phyloP scores from a whole-genome alignment of 30 jellyfish, hydroid and myxozoan genomes.

The Haliclystus octoradiatus region DNA sequence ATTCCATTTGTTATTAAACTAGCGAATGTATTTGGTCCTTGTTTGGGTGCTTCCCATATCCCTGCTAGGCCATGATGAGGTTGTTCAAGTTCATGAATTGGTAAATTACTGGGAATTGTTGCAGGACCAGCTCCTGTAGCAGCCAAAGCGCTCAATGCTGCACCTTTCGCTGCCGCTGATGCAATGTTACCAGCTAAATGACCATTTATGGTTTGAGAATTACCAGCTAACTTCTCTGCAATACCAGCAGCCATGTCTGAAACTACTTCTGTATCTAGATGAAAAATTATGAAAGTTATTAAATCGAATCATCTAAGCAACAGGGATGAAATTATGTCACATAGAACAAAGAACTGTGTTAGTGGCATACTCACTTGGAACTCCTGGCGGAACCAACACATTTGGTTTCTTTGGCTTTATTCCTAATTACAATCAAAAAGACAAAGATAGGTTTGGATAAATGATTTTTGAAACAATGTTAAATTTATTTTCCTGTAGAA shows the following conservation, averaged over 20 bases:
- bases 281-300: too few relatives aligned
- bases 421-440: too few relatives aligned
- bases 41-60: slow-evolving; percentile 1
- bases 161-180: slow-evolving; percentile 9
- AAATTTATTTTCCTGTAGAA: too few relatives aligned
- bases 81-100: background rate
- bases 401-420: too few relatives aligned
- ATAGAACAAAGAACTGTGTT: too few relatives aligned
- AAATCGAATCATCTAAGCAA: too few relatives aligned
- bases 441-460: too few relatives aligned
- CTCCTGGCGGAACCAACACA: too few relatives aligned
- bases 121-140: background rate
- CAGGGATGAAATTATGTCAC: too few relatives aligned
- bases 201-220: slow-evolving; percentile 14
- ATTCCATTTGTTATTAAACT: slow-evolving; percentile 3
- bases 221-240: slow-evolving; percentile 57
- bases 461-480: too few relatives aligned
- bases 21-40: slow-evolving; percentile 3
- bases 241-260: slow-evolving; percentile 53
- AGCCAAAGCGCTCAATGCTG: background rate
- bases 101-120: background rate
- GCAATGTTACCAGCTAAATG: slow-evolving; percentile 11
- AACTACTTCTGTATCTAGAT: slow-evolving; percentile 7
- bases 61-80: slow-evolving; percentile 1
- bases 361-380: too few relatives aligned